A percentile compares a stretch with the other conserved stretches of the same genome.
These are phyloP conservation scores for Azemiops feae DNA, from an alignment of 2,113 vertebrate species.

Conservation along the genomic window DNA sequence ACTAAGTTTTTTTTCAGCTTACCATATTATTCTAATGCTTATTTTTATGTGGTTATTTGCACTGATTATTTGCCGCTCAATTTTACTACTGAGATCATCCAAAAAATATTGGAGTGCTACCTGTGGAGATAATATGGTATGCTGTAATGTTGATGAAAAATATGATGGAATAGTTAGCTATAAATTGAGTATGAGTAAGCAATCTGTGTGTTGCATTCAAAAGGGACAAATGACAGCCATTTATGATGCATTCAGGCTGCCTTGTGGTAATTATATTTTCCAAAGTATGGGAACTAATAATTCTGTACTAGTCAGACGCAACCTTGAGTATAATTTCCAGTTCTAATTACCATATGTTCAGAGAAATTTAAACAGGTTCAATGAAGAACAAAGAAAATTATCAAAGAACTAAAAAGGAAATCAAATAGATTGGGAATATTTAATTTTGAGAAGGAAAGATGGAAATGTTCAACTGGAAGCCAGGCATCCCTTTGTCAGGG, in stretches of 20 bases:
- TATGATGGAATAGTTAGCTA: neutral
- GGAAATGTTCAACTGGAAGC: neutral
- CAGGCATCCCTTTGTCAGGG: neutral
- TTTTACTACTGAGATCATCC: neutral
- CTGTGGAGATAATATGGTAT: neutral
- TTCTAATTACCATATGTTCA: neutral
- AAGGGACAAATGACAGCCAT: neutral
- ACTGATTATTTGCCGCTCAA: too few species aligned
- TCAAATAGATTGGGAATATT: neutral
- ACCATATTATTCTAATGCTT: too few species aligned
- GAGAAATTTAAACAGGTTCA: neutral
- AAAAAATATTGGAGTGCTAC: neutral
- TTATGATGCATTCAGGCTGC: neutral
- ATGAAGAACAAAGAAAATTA: neutral
- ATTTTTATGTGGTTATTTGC: too few species aligned
- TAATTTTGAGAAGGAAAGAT: neutral
- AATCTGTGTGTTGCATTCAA: neutral
- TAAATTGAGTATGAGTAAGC: neutral
- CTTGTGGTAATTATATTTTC: neutral
- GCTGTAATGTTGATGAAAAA: neutral
- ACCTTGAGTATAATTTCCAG: neutral
- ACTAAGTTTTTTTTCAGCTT: too few species aligned
- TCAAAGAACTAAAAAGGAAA: neutral
- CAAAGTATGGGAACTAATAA: neutral
- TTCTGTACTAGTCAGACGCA: neutral